These are phyloP conservation scores for Apus apus DNA, from an alignment of 2,113 vertebrate genomes.

Conservation along the genomic window DNA sequence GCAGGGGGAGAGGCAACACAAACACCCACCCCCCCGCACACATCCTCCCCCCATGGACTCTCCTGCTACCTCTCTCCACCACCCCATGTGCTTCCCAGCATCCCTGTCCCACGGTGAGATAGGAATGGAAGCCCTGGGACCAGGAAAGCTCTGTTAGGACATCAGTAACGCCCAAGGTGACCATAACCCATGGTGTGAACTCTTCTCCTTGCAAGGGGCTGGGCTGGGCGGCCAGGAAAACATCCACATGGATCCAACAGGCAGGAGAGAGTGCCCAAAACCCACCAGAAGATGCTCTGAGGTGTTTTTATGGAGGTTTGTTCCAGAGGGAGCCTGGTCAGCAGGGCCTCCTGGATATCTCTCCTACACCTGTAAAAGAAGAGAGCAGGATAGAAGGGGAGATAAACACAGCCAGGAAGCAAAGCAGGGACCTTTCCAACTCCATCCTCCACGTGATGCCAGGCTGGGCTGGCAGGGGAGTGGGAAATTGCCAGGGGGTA, in stretches of 20 bases:
- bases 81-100: not conserved
- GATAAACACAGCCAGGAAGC: not conserved
- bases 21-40: rapidly evolving
- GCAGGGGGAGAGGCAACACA: not conserved
- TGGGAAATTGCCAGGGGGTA: not conserved
- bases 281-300: not conserved
- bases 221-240: not conserved
- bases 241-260: rapidly evolving
- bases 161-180: not conserved
- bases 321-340: not conserved
- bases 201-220: not conserved
- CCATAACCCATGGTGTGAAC: rapidly evolving
- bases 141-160: not conserved
- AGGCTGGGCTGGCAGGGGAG: not conserved
- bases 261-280: not conserved
- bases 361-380: not conserved
- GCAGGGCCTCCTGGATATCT: rapidly evolving
- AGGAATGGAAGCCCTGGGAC: not conserved
- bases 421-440: not conserved
- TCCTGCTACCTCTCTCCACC: not conserved
- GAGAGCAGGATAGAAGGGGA: not conserved
- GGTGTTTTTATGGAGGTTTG: not conserved
- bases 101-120: not conserved
- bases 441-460: rapidly evolving
- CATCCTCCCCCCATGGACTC: not conserved